Base-by-base conservation (phyloP, 2,888 invertebrate genomes). In the Timema podura region DNA sequence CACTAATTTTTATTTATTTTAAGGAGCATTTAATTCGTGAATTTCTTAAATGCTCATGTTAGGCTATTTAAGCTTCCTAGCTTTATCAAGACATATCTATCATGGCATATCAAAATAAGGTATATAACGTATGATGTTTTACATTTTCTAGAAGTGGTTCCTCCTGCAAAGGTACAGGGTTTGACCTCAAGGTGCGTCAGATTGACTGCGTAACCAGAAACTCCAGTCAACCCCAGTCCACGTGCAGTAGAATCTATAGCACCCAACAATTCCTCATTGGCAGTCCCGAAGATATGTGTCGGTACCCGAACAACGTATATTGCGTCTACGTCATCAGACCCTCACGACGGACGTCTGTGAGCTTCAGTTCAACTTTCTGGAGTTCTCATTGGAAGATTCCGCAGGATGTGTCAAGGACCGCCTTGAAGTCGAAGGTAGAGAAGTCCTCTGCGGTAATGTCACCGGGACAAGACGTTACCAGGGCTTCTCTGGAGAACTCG, bases 281-380 rank as follows among this genome's bases (percentile, higher is more conserved):
- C 15, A 57, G 57, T 30, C 57, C 13, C 30, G 16, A 57, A 57
- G 57, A 9, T 16, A 9, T n/a, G 57, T 9, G 57, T 15, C 15
- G 15, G 9, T 57, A 57, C n/a, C 8, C 57, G 30, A 57, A 57
- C 15, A 15, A 57, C 15, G n/a, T 45, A 44, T 61, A 30, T 7
- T 61, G 61, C 13, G 6, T 61, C 44, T 61, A 61, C 61, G 6
- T 61, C n/a, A 44, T 61, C 11, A 16, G 61, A 45, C 61, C 61
- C 3, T 30, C 44, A 44, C 30, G 45, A 30, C 2, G 45, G 44
- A 9, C 16, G 30, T 61, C 16, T 61, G 61, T 10, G 44, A 61
- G n/a, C 61, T 61, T 6, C 44, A 61, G 44, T 44, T 61, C 30
- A 16, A 2, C 30, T 61, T 15, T 45, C 15, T 9, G 44, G 11